Conservation (phyloP, 2,888 invertebrate genomes). For the Caenorhabditis wallacei region DNA sequence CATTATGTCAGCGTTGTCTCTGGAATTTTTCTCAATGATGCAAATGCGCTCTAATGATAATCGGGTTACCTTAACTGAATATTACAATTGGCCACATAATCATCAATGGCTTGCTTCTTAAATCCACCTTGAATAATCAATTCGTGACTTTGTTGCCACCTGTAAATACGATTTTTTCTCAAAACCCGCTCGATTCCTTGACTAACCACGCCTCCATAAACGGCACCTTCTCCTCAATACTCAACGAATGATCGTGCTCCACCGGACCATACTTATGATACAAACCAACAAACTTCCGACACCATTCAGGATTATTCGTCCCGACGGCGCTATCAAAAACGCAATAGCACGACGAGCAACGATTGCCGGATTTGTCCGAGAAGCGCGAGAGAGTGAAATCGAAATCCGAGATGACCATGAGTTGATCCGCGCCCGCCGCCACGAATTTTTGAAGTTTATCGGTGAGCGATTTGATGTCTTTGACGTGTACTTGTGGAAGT, state of each 20-base stretch:
- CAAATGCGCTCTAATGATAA: background rate
- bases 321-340: conserved; percentile 80
- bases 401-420: conserved; percentile 82
- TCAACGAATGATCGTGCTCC: conserved; percentile 84
- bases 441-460: conserved; percentile 65
- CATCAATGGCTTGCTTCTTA: conserved; percentile 80
- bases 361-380: conserved; percentile 74
- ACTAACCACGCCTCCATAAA: conserved; percentile 85
- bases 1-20: conserved; percentile 70
- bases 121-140: conserved; percentile 83
- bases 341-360: conserved; percentile 81
- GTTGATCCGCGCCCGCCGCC: conserved; percentile 62
- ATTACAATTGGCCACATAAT: conserved; percentile 80
- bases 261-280: conserved; percentile 76
- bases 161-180: conserved; percentile 6
- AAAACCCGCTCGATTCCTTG: too few relatives aligned
- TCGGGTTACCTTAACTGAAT: conserved; percentile 63
- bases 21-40: conserved; percentile 32
- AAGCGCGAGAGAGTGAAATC: conserved; percentile 81
- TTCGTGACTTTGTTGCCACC: conserved; percentile 84
- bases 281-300: conserved; percentile 69
- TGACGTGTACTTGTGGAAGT: conserved; percentile 66
- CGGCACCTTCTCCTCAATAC: conserved; percentile 84
- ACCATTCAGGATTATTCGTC: conserved; percentile 60
- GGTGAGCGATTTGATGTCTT: conserved; percentile 54